Percentiles rank a stretch among this genome's conserved stretches.
Evolutionary conservation across 1,140 invertebrate species (phyloP).

Genomic region (Lordiphosa collinella): DNA sequence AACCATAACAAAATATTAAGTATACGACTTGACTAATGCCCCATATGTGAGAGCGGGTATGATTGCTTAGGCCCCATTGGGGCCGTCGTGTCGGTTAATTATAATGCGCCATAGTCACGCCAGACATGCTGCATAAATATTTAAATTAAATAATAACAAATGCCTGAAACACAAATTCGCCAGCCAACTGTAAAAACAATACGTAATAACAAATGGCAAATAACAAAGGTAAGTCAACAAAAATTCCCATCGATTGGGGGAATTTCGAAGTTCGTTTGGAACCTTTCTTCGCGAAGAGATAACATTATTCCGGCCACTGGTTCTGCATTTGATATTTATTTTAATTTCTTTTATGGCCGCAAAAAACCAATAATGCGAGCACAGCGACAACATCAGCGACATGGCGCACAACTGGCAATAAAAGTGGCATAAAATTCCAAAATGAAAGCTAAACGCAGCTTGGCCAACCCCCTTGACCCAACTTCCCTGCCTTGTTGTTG

Average conservation of each 20-base stretch:
- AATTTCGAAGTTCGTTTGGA: slow-evolving; percentile 20
- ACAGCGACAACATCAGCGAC: slow-evolving; percentile 36
- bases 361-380: slow-evolving; percentile 68
- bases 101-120: slow-evolving; percentile 70
- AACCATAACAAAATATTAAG: slow-evolving; percentile 57
- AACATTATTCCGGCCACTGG: slow-evolving; percentile 8
- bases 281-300: slow-evolving; percentile 19
- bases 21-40: slow-evolving; percentile 16
- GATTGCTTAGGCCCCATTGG: too few species aligned
- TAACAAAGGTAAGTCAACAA: slow-evolving; percentile 11
- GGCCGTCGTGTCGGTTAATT: slow-evolving; percentile 43
- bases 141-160: slow-evolving; percentile 75
- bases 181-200: slow-evolving; percentile 71
- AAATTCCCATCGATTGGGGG: slow-evolving; percentile 40
- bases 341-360: slow-evolving; percentile 61
- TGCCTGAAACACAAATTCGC: slow-evolving; percentile 58
- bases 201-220: slow-evolving; percentile 46
- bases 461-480: slow-evolving; percentile 8
- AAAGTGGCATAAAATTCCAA: slow-evolving; percentile 71
- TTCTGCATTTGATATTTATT: slow-evolving; percentile 36
- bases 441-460: slow-evolving; percentile 66
- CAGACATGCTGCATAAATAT: slow-evolving; percentile 76
- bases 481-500: slow-evolving; percentile 28
- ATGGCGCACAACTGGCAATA: slow-evolving; percentile 55
- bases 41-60: too few species aligned